Percentiles rank a stretch among this genome's conserved stretches.
phyloP scores from a whole-genome alignment of 53 echinoderm and acorn worm genomes.

The Pentamera pediparva region DNA sequence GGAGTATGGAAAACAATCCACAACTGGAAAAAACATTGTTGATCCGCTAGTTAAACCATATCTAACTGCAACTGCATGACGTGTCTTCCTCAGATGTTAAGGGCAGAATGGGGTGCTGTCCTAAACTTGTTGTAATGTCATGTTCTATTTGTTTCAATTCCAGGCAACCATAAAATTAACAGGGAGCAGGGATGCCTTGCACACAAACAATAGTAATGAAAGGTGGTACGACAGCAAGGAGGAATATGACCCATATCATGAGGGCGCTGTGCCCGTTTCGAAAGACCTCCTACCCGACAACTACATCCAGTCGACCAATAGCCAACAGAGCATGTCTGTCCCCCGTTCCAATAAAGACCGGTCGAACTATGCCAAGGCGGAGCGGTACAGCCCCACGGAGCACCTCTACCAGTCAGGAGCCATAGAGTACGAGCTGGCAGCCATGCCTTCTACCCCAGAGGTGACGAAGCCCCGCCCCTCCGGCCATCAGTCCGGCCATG shows the following conservation, averaged over 20 bases:
- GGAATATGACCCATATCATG: slow-evolving; percentile 82
- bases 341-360: slow-evolving; percentile 19
- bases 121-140: too few relatives aligned
- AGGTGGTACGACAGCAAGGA: slow-evolving; percentile 93
- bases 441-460: background rate
- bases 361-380: slow-evolving; percentile 62
- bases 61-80: too few relatives aligned
- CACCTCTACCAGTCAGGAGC: slow-evolving; percentile 46
- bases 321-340: slow-evolving; percentile 19
- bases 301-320: slow-evolving; percentile 44
- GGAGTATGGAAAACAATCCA: too few relatives aligned
- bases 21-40: too few relatives aligned
- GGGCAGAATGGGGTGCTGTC: too few relatives aligned
- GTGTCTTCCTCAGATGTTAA: too few relatives aligned
- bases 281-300: slow-evolving; percentile 52
- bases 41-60: too few relatives aligned
- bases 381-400: slow-evolving; percentile 86
- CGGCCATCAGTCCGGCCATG: slow-evolving; percentile 41
- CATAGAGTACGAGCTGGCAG: slow-evolving; percentile 5
- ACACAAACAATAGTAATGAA: slow-evolving; percentile 57
- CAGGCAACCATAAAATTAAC: slow-evolving; percentile 66
- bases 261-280: slow-evolving; percentile 61
- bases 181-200: slow-evolving; percentile 62
- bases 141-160: too few relatives aligned
- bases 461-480: background rate